phyloP scores from a whole-genome alignment of 2,113 vertebrate genomes.

The Egretta garzetta region DNA sequence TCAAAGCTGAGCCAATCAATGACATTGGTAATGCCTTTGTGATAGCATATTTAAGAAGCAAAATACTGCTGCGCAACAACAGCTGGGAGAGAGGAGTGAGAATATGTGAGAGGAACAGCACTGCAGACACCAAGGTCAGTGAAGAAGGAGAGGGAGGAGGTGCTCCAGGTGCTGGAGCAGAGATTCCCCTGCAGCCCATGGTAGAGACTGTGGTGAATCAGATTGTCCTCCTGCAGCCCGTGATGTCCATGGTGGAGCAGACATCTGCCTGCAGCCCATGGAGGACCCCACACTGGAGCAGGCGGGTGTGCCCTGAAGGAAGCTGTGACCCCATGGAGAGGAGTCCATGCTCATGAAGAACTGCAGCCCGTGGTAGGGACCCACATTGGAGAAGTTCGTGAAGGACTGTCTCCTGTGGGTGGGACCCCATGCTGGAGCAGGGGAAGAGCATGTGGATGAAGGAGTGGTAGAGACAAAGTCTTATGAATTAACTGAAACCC shows the following conservation, averaged over 20 bases:
- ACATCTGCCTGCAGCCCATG: neutral
- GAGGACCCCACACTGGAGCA: rapidly evolving
- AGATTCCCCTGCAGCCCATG: neutral
- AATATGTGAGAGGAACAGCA: neutral
- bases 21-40: neutral
- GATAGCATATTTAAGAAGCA: neutral
- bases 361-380: neutral
- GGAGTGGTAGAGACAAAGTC: neutral
- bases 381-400: no score
- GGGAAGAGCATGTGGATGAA: neutral
- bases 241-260: rapidly evolving
- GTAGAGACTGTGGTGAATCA: neutral
- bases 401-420: neutral
- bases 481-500: neutral
- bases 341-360: neutral
- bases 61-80: neutral
- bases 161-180: rapidly evolving
- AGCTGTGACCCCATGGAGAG: neutral
- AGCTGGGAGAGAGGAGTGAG: neutral
- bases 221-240: neutral
- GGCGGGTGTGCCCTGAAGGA: neutral
- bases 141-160: neutral
- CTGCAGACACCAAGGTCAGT: neutral
- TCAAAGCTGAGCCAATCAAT: neutral
- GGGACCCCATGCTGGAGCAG: neutral